Conservation (phyloP, 2,113 vertebrate genomes). For the Nesoenas mayeri region DNA sequence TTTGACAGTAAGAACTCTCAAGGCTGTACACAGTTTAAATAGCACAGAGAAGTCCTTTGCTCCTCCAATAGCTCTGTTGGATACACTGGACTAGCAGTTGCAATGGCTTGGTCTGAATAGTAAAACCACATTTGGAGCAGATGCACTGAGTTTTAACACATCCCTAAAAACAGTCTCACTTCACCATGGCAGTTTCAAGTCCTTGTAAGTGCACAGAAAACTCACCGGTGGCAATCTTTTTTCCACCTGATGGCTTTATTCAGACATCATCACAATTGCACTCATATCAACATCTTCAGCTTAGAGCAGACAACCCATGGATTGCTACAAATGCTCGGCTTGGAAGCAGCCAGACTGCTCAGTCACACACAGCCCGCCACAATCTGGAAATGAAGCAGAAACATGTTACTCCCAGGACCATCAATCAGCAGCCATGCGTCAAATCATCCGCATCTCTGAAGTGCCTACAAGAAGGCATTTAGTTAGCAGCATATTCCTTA, state of each 20-base stretch:
- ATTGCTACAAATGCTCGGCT: background rate
- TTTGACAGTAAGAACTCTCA: background rate
- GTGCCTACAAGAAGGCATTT: background rate
- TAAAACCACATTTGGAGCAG: background rate
- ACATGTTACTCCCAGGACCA: background rate
- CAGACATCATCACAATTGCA: background rate
- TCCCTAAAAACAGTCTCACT: background rate
- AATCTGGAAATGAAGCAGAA: background rate
- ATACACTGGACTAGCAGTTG: background rate
- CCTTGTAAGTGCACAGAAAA: background rate
- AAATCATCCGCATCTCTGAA: background rate
- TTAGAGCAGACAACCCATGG: background rate
- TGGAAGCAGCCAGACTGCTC: background rate
- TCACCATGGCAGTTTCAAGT: background rate
- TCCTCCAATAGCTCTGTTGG: background rate
- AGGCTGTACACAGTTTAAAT: background rate
- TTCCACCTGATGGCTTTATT: background rate
- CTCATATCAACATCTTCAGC: background rate
- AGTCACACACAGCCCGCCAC: background rate
- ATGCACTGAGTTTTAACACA: background rate
- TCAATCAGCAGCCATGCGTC: background rate
- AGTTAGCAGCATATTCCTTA: background rate
- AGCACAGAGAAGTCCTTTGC: background rate
- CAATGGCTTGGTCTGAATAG: background rate
- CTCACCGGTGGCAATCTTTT: background rate